Base-by-base conservation (phyloP, 2,888 invertebrate species). In the Diaphora mendica region DNA sequence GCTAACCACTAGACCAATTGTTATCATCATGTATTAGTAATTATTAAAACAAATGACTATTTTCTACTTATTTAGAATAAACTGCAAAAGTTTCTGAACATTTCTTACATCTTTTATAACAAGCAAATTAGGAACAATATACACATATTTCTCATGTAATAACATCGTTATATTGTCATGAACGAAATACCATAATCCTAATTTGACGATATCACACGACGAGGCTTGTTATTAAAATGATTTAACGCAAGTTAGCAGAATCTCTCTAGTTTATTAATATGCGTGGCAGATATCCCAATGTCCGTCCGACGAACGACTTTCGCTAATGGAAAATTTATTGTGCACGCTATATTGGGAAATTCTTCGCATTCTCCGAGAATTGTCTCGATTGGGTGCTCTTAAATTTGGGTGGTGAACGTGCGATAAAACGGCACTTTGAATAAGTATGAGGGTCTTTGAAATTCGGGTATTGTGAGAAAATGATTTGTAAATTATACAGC, bases 301-400 rank as follows among this genome's bases (percentile, higher is more conserved):
- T 68, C 73, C 55, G 66, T 67, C 42, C 48, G 55, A 64, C 64
- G 64, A 68, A 66, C 71, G 66, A 67, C 44, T 66, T 82, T 81
- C 81, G 65, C 82, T 87, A 87, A 88, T 88, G 86, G 87, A 87
- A 87, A 87, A 89, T 88, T 87, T 87, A 87, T 84, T 88, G 85
- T 81, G 83, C 82, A 84, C 86, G 85, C 85, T 82, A 86, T 88
- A 89, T 90, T 88, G 86, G 81, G 77, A 86, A 89, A 89, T 89
- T 87, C 87, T 82, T 35, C 42, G 76, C 75, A 86, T 86, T 84
- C 83, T 76, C 39, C 35, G 67, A 68, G 84, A 85, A 84, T 86
- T 84, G 86, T 87, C 83, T 83, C 82, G 81, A 81, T 82, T 82
- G 79, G 76, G 76, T 77, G 70, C 79, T 81, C 51, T 77, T 70